A percentile compares a stretch with the other conserved stretches of the same genome.
Conservation (phyloP, 2,888 invertebrate species). For the Xylota segnis region DNA sequence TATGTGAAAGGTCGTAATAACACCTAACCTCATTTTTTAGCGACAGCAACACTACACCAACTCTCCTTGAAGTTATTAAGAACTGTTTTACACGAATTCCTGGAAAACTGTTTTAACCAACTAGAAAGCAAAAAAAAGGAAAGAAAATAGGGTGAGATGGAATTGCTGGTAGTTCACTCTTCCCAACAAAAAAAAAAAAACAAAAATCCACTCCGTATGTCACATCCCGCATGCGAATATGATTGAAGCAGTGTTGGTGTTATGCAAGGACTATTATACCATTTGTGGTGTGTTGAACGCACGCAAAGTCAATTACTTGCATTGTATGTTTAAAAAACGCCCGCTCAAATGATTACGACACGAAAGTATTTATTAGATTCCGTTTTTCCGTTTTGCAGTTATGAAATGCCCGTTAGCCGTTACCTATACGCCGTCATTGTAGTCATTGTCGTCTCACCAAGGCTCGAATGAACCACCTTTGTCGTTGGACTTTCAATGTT, state of each 20-base stretch:
- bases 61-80: not conserved
- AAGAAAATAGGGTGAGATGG: slow-evolving; percentile 3
- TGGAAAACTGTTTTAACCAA: slow-evolving; percentile 19
- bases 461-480: slow-evolving; percentile 35
- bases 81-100: slow-evolving; percentile 16
- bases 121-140: not conserved
- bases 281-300: slow-evolving; percentile 76
- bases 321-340: slow-evolving; percentile 76
- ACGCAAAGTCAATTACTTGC: slow-evolving; percentile 77
- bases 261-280: slow-evolving; percentile 76
- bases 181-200: not conserved
- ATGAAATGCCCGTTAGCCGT: slow-evolving; percentile 73
- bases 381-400: slow-evolving; percentile 76
- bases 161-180: slow-evolving; percentile 21
- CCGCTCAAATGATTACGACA: slow-evolving; percentile 73
- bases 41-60: not conserved
- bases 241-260: slow-evolving; percentile 74
- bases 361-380: slow-evolving; percentile 75
- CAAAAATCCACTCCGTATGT: slow-evolving; percentile 4
- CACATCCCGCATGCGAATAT: slow-evolving; percentile 65
- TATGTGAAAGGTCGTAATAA: too few species aligned
- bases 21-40: too few species aligned
- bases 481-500: slow-evolving; percentile 34
- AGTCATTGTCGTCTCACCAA: slow-evolving; percentile 16
- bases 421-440: slow-evolving; percentile 3